Evolutionary conservation across 1,140 invertebrate species (phyloP).

Genomic region (Cataglyphis hispanica): DNA sequence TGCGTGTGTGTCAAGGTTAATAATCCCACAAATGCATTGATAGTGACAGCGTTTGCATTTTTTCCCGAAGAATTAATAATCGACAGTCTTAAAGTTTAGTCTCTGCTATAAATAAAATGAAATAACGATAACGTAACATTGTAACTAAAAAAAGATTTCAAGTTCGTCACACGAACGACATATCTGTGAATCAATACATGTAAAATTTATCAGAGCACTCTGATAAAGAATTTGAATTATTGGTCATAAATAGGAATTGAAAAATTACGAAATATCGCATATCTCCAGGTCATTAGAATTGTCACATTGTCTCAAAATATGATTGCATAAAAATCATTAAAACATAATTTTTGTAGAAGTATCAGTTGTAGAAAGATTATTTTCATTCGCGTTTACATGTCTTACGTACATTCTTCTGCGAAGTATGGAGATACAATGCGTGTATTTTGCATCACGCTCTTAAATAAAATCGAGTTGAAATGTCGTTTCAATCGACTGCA

Average conservation of each 20-base stretch:
- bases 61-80: neutral
- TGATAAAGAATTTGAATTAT: neutral
- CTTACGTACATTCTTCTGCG: conserved; percentile 20
- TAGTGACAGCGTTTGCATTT: conserved; percentile 2
- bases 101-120: neutral
- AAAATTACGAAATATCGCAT: neutral
- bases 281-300: neutral
- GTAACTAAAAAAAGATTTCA: neutral
- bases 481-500: conserved; percentile 16
- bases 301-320: neutral
- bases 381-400: neutral
- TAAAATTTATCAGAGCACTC: neutral
- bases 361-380: conserved; percentile 16
- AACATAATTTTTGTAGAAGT: neutral
- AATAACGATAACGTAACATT: neutral
- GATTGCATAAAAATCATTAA: neutral
- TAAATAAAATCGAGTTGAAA: conserved; percentile 47
- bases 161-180: neutral
- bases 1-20: conserved; percentile 42
- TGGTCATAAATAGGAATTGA: neutral
- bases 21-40: neutral
- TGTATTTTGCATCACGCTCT: conserved; percentile 20
- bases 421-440: neutral
- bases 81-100: neutral
- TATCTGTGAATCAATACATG: neutral